These are phyloP conservation scores for Pseudorhombus dupliciocellatus DNA, from an alignment of 2,113 vertebrate species.

Conservation along the genomic window DNA sequence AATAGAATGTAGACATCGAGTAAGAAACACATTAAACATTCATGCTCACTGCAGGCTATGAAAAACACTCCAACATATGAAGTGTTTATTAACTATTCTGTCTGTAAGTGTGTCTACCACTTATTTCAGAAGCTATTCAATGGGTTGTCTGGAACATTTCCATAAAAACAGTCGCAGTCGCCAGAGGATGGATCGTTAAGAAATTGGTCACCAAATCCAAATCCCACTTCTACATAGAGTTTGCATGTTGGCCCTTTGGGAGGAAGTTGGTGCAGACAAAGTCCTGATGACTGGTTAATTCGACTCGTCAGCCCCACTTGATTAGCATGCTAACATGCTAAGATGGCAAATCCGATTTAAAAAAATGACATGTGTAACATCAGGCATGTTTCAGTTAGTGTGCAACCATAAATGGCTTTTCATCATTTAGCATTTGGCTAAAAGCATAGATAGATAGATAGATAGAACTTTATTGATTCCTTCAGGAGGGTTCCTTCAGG, in stretches of 20 bases:
- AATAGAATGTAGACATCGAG: not conserved
- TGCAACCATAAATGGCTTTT: no score
- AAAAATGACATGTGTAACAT: not conserved
- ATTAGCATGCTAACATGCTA: not conserved
- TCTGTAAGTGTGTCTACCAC: not conserved
- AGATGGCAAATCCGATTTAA: not conserved
- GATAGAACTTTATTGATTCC: no score
- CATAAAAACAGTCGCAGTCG: not conserved
- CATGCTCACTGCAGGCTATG: not conserved
- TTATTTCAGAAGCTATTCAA: not conserved
- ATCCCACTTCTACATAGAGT: no score
- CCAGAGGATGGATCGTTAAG: not conserved
- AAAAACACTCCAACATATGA: not conserved
- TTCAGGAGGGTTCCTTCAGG: no score
- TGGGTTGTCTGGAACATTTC: not conserved
- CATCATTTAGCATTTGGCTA: not conserved
- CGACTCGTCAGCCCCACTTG: not conserved
- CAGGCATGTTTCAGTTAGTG: no score
- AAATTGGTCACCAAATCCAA: not conserved
- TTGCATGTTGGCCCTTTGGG: no score
- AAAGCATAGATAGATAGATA: no score
- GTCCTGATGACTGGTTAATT: no score
- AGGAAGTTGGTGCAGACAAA: no score
- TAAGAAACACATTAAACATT: not conserved
- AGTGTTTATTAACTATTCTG: not conserved